phyloP scores from a whole-genome alignment of 2,797 vertebrate genomes.

The Eurystomus glaucurus region DNA sequence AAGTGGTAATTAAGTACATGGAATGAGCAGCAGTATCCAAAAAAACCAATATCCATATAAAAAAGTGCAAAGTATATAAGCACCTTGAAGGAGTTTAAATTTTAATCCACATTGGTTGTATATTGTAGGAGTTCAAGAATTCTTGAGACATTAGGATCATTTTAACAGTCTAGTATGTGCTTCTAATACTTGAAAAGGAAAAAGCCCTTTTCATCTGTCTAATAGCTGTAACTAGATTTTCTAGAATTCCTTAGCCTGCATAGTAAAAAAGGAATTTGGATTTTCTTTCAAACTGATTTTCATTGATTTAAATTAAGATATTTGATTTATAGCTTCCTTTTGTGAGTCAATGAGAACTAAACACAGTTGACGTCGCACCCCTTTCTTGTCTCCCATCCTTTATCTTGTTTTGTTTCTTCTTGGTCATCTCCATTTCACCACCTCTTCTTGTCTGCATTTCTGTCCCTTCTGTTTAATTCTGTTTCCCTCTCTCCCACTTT shows the following conservation, averaged over 20 bases:
- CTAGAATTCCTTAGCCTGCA: background rate
- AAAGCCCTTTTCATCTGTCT: background rate
- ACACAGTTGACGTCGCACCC: background rate
- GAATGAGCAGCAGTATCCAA: background rate
- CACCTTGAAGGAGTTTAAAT: background rate
- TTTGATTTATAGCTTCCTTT: constrained; percentile 4
- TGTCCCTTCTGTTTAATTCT: background rate
- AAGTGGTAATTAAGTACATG: background rate
- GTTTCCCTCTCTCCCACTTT: background rate
- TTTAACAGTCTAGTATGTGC: background rate
- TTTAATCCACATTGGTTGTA: background rate
- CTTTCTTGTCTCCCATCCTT: background rate
- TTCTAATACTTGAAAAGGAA: background rate
- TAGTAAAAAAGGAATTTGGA: background rate
- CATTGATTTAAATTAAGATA: background rate
- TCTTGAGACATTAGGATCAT: background rate
- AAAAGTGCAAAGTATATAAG: background rate
- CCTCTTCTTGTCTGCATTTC: background rate
- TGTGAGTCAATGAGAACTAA: background rate
- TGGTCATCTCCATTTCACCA: background rate
- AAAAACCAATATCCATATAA: background rate
- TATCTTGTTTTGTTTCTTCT: background rate
- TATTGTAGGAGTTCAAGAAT: background rate
- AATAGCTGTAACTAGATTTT: background rate
- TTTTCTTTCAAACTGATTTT: background rate